Evolutionary conservation across 2,888 invertebrate species (phyloP), one percentile per base, ranked within the genome.

Genomic region (Anorthoa munda): DNA sequence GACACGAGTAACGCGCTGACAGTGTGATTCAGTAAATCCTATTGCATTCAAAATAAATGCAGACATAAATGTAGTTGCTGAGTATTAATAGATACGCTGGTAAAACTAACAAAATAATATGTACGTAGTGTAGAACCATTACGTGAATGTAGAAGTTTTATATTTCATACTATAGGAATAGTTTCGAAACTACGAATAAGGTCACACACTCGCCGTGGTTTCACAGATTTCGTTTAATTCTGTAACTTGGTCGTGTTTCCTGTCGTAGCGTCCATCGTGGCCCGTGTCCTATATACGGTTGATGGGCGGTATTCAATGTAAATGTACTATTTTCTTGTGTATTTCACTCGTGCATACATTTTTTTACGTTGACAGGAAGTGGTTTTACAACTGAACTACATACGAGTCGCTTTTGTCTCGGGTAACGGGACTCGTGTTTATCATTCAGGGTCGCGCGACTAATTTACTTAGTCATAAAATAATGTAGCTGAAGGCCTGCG

Each of bases 281-380:
- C 79, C 78, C 72, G 76, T 79, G 77, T 45, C 78, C 86, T 78
- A 80, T 70, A 77, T 75, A 66, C 56, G 53, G 55, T 56, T 65
- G 71, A 85, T 84, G 90, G 87, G 79, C 77, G 77, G 77, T 87
- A 93, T 94, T 93, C 92, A 92, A 94, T 94, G 93, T 90, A 93
- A 94, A 93, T 93, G 79, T 89, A 83, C 84, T 77, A 88, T 90
- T 90, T 90, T 90, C 89, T 91, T 90, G 89, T 87, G 89, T 86
- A 83, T 84, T 83, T 83, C 81, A 71, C 83, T 75, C 81, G 82
- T 90, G 88, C 89, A 91, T 90, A 90, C 91, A 93, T 91, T 87
- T 75, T 75, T 82, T 82, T 87, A 86, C 87, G 83, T 88, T 82
- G 88, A 90, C 91, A 92, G 92, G 93, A 93, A 93, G 90, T 91